A percentile compares a stretch with the other conserved stretches of the same genome.
These are phyloP conservation scores for Euleptes europaea DNA, from an alignment of 2,113 vertebrate species.

Conservation along the genomic window DNA sequence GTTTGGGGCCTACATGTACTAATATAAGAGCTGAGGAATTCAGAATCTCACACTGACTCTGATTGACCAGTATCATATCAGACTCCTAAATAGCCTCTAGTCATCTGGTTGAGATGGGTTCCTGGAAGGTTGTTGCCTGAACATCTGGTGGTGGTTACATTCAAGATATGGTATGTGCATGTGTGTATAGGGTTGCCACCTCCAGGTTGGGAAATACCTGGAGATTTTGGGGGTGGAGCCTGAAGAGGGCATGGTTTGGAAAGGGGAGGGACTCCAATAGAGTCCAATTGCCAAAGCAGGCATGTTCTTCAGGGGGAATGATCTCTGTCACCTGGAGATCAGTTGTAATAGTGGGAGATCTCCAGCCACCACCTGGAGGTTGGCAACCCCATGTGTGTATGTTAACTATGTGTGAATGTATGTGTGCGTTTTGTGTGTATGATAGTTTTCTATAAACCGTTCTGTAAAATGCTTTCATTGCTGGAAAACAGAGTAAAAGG, in stretches of 20 bases:
- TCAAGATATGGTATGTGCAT: neutral
- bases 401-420: neutral
- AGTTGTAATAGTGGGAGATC: too few species aligned
- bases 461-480: conserved; percentile 19
- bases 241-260: too few species aligned
- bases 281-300: too few species aligned
- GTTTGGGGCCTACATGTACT: neutral
- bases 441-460: neutral
- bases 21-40: neutral
- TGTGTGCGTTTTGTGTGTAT: neutral
- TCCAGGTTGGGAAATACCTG: too few species aligned
- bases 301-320: too few species aligned
- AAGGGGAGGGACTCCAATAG: too few species aligned
- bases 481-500: conserved; percentile 10
- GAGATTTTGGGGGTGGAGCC: too few species aligned
- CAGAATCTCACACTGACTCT: neutral
- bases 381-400: neutral
- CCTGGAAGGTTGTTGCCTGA: neutral
- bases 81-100: too few species aligned
- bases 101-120: neutral
- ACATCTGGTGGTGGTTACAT: neutral
- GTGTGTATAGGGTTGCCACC: too few species aligned
- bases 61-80: neutral
- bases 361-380: too few species aligned
- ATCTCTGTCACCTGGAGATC: too few species aligned